Conservation (phyloP, 2,888 invertebrate species). For the Amiota communis region DNA sequence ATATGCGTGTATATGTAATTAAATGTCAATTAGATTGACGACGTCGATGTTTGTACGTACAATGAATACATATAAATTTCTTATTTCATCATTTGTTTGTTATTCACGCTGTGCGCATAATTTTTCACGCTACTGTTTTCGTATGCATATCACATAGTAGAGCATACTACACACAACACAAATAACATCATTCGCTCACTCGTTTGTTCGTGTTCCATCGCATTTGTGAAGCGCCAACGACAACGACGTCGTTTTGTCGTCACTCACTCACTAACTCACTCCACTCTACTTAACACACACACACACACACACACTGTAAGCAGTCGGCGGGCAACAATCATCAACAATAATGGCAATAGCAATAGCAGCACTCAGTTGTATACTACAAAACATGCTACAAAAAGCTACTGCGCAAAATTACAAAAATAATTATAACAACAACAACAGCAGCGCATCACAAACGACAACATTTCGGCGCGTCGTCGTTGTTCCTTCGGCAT, state of each 20-base stretch:
- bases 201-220: too few species aligned
- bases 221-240: too few species aligned
- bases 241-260: too few species aligned
- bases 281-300: neutral
- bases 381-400: neutral
- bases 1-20: neutral
- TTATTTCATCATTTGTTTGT: neutral
- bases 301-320: neutral
- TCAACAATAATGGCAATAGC: neutral
- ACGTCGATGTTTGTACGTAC: neutral
- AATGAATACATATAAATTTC: neutral
- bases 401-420: slow-evolving; percentile 21
- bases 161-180: neutral
- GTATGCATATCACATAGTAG: neutral
- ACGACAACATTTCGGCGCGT: too few species aligned
- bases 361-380: neutral
- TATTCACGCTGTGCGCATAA: slow-evolving; percentile 17
- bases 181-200: too few species aligned
- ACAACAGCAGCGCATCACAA: neutral
- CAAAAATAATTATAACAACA: neutral
- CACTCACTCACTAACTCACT: neutral
- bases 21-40: neutral
- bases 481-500: too few species aligned
- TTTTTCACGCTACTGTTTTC: slow-evolving; percentile 12
- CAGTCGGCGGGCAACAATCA: too few species aligned